Evolutionary conservation across 2,113 vertebrate species (phyloP).

Genomic region (Eubucco bourcierii): DNA sequence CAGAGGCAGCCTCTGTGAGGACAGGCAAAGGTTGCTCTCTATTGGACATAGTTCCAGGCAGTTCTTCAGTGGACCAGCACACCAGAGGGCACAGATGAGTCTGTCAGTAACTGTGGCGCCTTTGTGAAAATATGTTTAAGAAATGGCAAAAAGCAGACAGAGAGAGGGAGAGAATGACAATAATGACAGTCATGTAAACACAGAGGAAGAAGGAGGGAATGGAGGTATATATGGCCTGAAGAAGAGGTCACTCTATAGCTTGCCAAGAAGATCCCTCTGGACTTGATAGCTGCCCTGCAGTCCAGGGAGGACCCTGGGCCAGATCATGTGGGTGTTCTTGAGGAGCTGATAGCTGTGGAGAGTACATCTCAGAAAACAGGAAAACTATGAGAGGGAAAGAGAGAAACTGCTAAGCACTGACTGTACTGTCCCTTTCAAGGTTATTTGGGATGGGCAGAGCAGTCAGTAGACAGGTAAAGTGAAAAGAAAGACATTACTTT

Average conservation of each 20-base stretch:
- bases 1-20: neutral
- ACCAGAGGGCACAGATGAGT: neutral
- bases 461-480: neutral
- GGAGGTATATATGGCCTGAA: accelerated
- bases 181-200: accelerated
- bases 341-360: neutral
- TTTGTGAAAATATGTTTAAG: neutral
- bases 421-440: too few relatives aligned
- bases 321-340: neutral
- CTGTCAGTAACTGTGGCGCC: neutral
- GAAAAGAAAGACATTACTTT: neutral
- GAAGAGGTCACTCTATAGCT: accelerated
- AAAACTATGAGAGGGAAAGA: neutral
- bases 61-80: accelerated
- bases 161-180: neutral
- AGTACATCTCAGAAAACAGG: accelerated
- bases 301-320: accelerated
- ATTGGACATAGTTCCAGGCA: accelerated
- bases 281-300: accelerated
- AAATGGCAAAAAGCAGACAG: neutral
- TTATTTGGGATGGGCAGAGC: accelerated
- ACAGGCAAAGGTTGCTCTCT: neutral
- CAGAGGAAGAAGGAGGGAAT: accelerated
- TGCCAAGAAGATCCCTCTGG: accelerated
- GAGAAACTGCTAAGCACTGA: neutral